phyloP scores from a whole-genome alignment of 2,888 invertebrate genomes.

The Megastigmus dorsalis region DNA sequence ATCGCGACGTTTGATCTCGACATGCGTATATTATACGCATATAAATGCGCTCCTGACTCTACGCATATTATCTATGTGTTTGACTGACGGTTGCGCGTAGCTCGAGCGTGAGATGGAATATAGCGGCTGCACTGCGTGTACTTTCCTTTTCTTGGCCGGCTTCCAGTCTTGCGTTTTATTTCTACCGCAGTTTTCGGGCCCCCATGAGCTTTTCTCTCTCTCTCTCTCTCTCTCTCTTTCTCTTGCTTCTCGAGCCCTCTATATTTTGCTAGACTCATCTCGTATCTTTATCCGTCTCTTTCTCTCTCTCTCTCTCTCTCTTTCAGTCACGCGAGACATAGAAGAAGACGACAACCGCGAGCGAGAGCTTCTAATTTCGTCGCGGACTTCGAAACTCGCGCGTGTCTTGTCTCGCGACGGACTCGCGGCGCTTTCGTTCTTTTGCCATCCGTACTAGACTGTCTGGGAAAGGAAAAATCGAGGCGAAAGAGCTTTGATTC shows the following conservation, averaged over 20 bases:
- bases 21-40: too few species aligned
- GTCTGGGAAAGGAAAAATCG: too few species aligned
- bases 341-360: neutral
- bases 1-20: neutral
- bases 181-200: conserved; percentile 60
- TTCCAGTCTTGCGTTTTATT: conserved; percentile 63
- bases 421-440: neutral
- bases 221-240: too few species aligned
- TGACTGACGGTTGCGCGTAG: neutral
- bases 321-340: neutral
- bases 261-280: conserved; percentile 8
- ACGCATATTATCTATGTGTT: too few species aligned
- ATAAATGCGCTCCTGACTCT: too few species aligned
- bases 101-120: conserved; percentile 19
- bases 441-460: too few species aligned
- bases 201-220: conserved; percentile 19
- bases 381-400: conserved; percentile 8
- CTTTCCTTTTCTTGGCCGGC: conserved; percentile 60
- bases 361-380: conserved; percentile 32
- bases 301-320: too few species aligned
- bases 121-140: too few species aligned
- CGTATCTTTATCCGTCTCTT: neutral
- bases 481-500: too few species aligned
- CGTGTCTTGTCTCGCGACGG: neutral
- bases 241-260: too few species aligned